A percentile compares a stretch with the other conserved stretches of the same genome.
Evolutionary conservation across 2,888 invertebrate genomes (phyloP).

Genomic region (Yponomeuta malinellus): DNA sequence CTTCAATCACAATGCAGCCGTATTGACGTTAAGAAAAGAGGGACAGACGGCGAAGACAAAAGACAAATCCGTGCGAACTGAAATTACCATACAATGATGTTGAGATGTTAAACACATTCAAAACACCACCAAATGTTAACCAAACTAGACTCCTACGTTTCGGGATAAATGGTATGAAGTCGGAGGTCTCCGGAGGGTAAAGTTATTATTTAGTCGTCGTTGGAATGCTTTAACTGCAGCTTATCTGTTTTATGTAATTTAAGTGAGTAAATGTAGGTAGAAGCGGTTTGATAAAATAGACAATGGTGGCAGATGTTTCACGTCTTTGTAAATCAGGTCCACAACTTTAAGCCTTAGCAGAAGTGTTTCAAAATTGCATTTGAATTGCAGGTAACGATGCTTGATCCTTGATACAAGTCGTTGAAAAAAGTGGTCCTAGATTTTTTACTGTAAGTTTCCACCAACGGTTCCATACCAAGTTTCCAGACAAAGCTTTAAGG

Average conservation of each 20-base stretch:
- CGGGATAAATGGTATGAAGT: not conserved
- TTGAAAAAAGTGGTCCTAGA: too few species aligned
- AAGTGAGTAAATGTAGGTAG: not conserved
- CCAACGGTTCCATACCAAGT: too few species aligned
- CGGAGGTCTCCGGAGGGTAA: not conserved
- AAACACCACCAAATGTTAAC: not conserved
- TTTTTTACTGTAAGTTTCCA: too few species aligned
- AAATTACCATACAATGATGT: constrained; percentile 1
- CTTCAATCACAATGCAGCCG: too few species aligned
- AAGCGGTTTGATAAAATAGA: not conserved
- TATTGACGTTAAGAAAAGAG: not conserved
- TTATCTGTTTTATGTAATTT: not conserved
- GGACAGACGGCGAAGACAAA: not conserved
- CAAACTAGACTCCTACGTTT: not conserved
- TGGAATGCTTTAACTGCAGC: not conserved
- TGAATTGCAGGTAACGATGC: not conserved
- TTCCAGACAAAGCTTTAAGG: too few species aligned
- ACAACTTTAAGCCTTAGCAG: too few species aligned
- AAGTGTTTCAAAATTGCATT: not conserved
- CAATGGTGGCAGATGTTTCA: not conserved
- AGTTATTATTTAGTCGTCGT: not conserved
- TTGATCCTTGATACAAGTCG: too few species aligned
- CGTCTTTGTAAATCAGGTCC: not conserved
- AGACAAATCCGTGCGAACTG: not conserved
- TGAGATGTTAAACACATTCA: not conserved